Percentiles rank a stretch among this genome's conserved stretches.
Conservation (phyloP, 2,113 vertebrate species). For the Sprattus sprattus region DNA sequence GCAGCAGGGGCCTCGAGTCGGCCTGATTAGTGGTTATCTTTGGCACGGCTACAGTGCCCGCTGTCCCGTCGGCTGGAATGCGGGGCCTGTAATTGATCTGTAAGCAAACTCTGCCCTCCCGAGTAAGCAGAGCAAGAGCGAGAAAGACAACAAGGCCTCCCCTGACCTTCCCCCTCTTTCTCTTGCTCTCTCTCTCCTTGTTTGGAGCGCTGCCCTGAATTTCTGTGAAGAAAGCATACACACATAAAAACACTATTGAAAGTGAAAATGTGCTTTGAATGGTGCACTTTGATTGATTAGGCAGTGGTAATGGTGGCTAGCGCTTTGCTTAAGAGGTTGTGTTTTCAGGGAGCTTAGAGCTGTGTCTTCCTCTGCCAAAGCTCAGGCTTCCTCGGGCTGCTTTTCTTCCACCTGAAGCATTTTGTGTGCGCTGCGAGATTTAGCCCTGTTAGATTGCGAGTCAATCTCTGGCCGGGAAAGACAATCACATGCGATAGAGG, state of each 20-base stretch:
- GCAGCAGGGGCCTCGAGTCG: not conserved
- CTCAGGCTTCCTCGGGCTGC: not conserved
- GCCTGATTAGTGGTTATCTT: slow-evolving; percentile 30
- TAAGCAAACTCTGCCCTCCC: not conserved
- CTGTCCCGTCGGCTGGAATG: not conserved
- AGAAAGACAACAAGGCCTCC: not conserved
- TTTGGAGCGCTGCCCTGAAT: not conserved
- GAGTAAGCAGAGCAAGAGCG: not conserved
- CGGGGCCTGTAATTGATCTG: slow-evolving; percentile 21
- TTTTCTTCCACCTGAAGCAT: not conserved
- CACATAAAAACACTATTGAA: not conserved
- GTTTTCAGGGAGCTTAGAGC: not conserved
- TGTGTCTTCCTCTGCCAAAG: not conserved
- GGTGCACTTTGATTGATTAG: not conserved
- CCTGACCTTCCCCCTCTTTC: not conserved
- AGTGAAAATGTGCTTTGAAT: not conserved
- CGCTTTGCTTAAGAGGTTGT: not conserved
- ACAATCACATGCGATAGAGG: not conserved
- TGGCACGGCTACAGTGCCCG: slow-evolving; percentile 4
- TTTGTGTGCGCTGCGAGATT: not conserved
- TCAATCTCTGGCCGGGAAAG: slow-evolving; percentile 4
- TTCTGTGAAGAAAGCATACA: not conserved
- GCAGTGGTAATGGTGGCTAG: not conserved
- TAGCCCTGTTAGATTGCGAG: not conserved
- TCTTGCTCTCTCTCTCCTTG: not conserved